Conservation (phyloP, 2,797 vertebrate genomes). For the Morus bassanus region DNA sequence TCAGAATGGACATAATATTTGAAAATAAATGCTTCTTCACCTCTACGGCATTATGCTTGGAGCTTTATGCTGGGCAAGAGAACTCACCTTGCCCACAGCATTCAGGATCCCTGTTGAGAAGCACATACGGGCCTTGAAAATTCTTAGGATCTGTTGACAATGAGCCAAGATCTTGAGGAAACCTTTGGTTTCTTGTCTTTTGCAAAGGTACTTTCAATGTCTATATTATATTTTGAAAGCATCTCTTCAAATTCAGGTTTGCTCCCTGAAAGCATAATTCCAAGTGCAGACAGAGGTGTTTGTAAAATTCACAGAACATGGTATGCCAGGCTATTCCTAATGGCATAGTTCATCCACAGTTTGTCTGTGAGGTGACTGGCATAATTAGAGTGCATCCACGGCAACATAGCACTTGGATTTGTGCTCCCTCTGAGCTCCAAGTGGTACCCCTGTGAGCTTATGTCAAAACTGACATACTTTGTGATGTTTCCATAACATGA, state of each 20-base stretch:
- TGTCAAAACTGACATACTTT: background rate
- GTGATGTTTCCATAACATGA: background rate
- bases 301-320: background rate
- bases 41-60: background rate
- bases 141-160: background rate
- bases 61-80: background rate
- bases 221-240: background rate
- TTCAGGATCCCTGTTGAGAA: background rate
- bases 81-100: background rate
- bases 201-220: background rate
- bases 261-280: background rate
- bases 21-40: background rate
- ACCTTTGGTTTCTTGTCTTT: background rate
- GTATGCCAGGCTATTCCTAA: background rate
- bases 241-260: background rate
- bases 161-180: background rate
- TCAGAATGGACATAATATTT: background rate
- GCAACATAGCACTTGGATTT: background rate
- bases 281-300: background rate
- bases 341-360: background rate
- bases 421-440: background rate
- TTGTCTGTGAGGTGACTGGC: background rate
- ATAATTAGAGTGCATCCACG: background rate
- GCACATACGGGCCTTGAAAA: background rate
- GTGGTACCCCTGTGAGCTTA: background rate